Base-by-base conservation (phyloP, 2,888 invertebrate species). In the Ischnus inquisitorius region DNA sequence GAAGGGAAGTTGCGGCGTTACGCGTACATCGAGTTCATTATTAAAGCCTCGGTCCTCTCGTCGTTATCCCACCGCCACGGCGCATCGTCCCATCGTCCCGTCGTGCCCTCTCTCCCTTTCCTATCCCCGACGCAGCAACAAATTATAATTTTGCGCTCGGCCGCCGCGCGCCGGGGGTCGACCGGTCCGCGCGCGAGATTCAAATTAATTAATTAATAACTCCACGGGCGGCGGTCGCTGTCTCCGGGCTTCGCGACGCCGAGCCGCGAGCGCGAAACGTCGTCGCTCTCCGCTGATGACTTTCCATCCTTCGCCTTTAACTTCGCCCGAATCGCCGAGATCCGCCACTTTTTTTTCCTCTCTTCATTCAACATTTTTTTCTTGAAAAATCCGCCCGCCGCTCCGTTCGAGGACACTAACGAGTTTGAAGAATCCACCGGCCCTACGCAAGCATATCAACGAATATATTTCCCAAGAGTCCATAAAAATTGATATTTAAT, bases 131-230 rank as follows among this genome's bases (percentile, higher is more conserved):
- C 64, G 77, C 79, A 75, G 84, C 85, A 88, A 88, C 89, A 89
- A 88, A 89, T 90, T 90, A 88, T 89, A 88, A 89, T 89, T 88
- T 85, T 79, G 57, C 34, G 34, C 51, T 48, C 74, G 62, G 60
- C 68, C 62, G 71, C 25, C 60, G 60, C 72, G 39, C 72, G 41
- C 51, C 74, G 60, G 48, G 48, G 77, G 69, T 83, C 77, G 51
- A 67, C 67, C 19, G 41, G 80, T 71, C 69, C 78, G 74, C 75
- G 85, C 77, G 84, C 22, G 25, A 86, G 90, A 88, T 88, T 87
- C 85, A 82, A 87, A 90, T 89, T 86, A 89, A 89, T 89, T 88
- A 88, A 90, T 90, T 90, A 88, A 89, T 88, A 90, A 89, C 87
- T 75, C 71, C 43, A 65, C 82, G 54, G 60, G 72, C 68, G 67